Evolutionary conservation across 2,888 invertebrate genomes (phyloP).

Genomic region (Scotopteryx bipunctaria): DNA sequence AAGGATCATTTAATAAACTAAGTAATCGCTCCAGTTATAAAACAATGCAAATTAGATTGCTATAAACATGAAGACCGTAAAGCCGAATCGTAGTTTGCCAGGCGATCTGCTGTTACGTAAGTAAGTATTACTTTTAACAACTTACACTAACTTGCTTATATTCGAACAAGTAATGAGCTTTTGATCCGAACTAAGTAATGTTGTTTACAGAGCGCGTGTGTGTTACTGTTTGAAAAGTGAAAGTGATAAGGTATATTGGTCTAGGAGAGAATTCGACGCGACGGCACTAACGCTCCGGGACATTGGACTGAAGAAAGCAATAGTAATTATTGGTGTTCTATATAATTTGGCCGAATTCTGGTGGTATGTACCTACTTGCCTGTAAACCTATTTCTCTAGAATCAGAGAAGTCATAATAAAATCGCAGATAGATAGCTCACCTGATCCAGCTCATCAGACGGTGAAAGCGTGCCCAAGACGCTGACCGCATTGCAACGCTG

Average conservation of each 20-base stretch:
- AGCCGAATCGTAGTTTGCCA: constrained; percentile 33
- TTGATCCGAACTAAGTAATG: neutral
- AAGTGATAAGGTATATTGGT: neutral
- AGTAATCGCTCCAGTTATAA: constrained; percentile 22
- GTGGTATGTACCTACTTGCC: no score
- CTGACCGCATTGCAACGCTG: no score
- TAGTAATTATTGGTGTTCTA: no score
- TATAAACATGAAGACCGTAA: constrained; percentile 30
- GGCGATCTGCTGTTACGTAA: constrained; percentile 35
- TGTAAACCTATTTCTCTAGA: no score
- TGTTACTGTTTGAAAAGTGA: neutral
- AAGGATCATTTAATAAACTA: constrained; percentile 18
- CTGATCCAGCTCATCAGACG: no score
- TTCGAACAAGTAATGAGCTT: constrained; percentile 8
- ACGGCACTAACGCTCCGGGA: no score
- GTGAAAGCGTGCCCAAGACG: no score
- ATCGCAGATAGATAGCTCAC: no score
- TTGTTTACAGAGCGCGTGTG: neutral
- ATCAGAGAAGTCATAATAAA: no score
- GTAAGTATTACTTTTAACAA: constrained; percentile 17
- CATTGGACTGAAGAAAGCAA: no score
- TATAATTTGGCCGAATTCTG: no score
- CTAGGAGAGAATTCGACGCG: neutral
- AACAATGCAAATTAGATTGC: constrained; percentile 34
- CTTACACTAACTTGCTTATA: constrained; percentile 17